phyloP scores from a whole-genome alignment of 2,888 invertebrate genomes.

The Sminthurinus aureus region DNA sequence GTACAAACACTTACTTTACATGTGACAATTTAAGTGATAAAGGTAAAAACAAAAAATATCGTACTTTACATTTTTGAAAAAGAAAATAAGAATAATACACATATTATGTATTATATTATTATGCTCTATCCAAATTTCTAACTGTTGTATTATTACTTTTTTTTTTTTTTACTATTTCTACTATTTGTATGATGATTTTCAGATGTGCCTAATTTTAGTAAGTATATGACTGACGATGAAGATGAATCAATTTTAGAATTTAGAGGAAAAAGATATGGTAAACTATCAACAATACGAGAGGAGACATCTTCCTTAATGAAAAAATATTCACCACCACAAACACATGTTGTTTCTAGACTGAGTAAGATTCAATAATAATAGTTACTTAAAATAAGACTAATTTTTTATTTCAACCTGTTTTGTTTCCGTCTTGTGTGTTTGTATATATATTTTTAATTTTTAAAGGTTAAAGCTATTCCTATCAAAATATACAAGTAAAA shows the following conservation, averaged over 20 bases:
- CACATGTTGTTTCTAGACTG: neutral
- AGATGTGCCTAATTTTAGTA: neutral
- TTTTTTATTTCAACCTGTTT: neutral
- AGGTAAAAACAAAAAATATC: neutral
- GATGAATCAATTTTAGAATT: neutral
- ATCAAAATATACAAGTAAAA: neutral
- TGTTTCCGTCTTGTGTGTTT: neutral
- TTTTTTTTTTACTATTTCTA: neutral
- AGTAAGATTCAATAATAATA: neutral
- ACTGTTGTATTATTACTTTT: neutral
- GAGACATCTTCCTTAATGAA: constrained; percentile 40
- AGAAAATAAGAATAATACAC: neutral
- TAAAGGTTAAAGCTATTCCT: neutral
- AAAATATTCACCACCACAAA: neutral
- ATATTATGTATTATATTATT: neutral
- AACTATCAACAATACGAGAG: constrained; percentile 36
- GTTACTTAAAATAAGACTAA: neutral
- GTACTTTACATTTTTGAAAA: neutral
- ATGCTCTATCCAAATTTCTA: neutral
- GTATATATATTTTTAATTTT: neutral
- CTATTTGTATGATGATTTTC: neutral
- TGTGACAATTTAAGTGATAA: neutral
- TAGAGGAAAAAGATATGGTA: constrained; percentile 17
- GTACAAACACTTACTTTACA: constrained; percentile 2
- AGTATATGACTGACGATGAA: constrained; percentile 5